Evolutionary conservation across 53 echinoderm and acorn worm genomes (phyloP).

Genomic region (Stichopus horrens): DNA sequence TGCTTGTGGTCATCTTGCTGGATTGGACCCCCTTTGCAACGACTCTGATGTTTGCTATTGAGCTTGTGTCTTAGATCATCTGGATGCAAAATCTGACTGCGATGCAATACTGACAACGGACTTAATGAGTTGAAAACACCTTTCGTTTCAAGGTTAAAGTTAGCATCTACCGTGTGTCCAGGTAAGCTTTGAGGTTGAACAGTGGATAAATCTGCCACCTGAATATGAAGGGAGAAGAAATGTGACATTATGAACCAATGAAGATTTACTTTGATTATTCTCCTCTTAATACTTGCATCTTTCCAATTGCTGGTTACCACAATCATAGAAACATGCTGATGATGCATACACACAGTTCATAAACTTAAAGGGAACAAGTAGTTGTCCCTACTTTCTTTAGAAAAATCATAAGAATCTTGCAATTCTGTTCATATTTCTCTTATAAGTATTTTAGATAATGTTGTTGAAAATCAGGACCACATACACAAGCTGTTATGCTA

Average conservation of each 20-base stretch:
- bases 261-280: no score
- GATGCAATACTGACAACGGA: not conserved
- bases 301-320: no score
- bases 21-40: not conserved
- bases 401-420: no score
- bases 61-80: constrained; percentile 34
- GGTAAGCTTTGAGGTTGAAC: constrained; percentile 38
- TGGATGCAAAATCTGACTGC: not conserved
- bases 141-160: constrained; percentile 37
- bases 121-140: not conserved
- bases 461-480: no score
- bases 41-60: constrained; percentile 30
- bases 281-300: no score
- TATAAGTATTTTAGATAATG: no score
- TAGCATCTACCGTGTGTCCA: constrained; percentile 32
- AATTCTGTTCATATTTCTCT: no score
- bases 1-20: not conserved
- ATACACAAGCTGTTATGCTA: no score
- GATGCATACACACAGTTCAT: no score
- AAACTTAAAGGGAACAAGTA: no score
- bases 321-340: no score
- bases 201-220: constrained; percentile 12
- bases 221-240: not conserved
- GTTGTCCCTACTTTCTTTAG: no score
- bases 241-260: not conserved